A percentile compares a stretch with the other conserved stretches of the same genome.
phyloP scores from a whole-genome alignment of 2,888 invertebrate genomes.

The Pseudeuparius sepicola region DNA sequence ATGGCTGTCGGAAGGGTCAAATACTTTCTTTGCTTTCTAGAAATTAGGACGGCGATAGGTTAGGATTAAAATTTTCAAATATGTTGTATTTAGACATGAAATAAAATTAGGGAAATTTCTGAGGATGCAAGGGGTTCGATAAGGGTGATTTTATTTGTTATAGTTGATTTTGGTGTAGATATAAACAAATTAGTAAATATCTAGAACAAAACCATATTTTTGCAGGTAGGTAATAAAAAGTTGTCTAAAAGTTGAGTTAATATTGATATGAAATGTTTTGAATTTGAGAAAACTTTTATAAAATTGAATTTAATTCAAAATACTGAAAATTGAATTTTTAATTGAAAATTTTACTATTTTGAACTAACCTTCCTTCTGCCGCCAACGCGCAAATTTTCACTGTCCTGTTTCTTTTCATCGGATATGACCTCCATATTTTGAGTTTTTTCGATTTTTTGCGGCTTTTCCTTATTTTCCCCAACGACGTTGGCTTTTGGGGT shows the following conservation, averaged over 20 bases:
- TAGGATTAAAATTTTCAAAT: constrained; percentile 1
- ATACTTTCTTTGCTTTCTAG: constrained; percentile 72
- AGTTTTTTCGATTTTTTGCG: constrained; percentile 21
- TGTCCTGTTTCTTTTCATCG: constrained; percentile 27
- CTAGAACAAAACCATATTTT: too few relatives aligned
- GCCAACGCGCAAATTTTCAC: constrained; percentile 42
- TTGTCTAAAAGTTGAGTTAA: too few relatives aligned
- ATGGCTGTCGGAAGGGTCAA: constrained; percentile 77
- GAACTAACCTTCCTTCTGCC: constrained; percentile 46
- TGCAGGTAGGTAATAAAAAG: too few relatives aligned
- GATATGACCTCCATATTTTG: too few relatives aligned
- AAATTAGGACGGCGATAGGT: constrained; percentile 13
- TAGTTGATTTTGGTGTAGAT: too few relatives aligned
- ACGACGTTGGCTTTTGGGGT: constrained; percentile 3
- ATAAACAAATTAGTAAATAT: too few relatives aligned
- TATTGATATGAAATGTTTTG: too few relatives aligned
- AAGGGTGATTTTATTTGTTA: too few relatives aligned
- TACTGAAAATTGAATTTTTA: constrained; percentile 1
- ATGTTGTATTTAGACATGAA: too few relatives aligned
- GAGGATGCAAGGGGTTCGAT: too few relatives aligned
- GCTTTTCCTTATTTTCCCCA: constrained; percentile 19
- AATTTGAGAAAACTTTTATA: too few relatives aligned
- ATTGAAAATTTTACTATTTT: constrained; percentile 7
- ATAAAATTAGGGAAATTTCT: too few relatives aligned
- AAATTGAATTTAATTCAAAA: background rate